Base-by-base conservation (phyloP, 2,888 invertebrate genomes). In the Aphidius colemani region DNA sequence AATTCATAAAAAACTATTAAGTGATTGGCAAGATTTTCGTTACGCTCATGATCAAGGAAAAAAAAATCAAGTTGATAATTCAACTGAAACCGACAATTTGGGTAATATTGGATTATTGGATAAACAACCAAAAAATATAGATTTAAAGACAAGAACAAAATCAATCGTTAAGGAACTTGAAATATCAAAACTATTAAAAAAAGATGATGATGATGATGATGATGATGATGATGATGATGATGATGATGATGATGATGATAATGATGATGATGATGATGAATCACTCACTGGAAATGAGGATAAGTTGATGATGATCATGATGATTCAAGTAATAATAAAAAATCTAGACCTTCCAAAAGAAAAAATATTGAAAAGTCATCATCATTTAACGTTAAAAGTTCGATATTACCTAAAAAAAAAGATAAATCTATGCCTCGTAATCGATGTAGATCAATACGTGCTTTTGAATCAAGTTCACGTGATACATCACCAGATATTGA, bases 401-500 rank as follows among this genome's bases (percentile, higher is more conserved):
- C 13, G 1, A 18, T 18, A 18, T 18, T 18, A 18, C 2, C 5
- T 30, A 30, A 45, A 11, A 61, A 64, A 18, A 63, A 55, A 7
- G 63, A 18, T 9, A 41, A 56, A 67, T 41, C 39, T n/a, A n/a
- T 55, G 7, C 51, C 57, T 4, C 41, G 66, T n/a, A 60, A 59
- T 40, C 41, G 55, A 39, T 61, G 61, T 3, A 49, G 60, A 41
- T 58, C 59, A 7, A 69, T 64, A 46, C 64, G 66, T 7, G 60
- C 53, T 3, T 49, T 39, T 10, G 55, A 66, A 51, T 59, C 67
- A 7, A 56, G 39, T 10, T 68, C 70, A 1, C 67, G 68, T 9
- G 67, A 66, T 7, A 18, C 46, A 5, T 66, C 68, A 7, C 61
- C 66, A 0, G 67, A 66, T 5, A 40, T 49, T 7, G 68, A 69